These are phyloP conservation scores for Emmelina monodactyla DNA, from an alignment of 2,888 invertebrate genomes.

Conservation along the genomic window DNA sequence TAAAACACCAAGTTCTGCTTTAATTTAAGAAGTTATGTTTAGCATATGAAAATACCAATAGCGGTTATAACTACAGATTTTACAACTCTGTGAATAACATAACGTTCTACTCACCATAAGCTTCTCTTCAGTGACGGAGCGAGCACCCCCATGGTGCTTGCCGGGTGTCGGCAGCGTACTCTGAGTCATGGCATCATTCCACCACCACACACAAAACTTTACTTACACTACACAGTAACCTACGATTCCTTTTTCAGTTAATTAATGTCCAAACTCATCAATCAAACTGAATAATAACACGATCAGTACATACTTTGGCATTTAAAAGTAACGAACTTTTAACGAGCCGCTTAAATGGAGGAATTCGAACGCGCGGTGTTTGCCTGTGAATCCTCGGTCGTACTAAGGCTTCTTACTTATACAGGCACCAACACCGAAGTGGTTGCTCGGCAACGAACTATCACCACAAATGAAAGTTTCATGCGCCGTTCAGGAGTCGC, in stretches of 20 bases:
- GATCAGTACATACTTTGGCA: no score
- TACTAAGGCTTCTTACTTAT: not conserved
- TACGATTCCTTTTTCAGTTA: not conserved
- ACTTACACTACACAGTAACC: conserved; percentile 13
- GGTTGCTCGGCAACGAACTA: conserved; percentile 39
- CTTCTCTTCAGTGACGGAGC: conserved; percentile 53
- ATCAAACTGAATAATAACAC: no score
- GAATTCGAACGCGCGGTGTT: not conserved
- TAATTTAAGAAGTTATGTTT: no score
- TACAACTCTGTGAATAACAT: no score
- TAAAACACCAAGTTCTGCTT: no score
- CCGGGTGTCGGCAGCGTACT: conserved; percentile 36
- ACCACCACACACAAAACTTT: conserved; percentile 4
- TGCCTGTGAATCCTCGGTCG: no score
- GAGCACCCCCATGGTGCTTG: conserved; percentile 36
- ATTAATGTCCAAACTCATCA: no score
- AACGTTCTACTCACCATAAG: conserved; percentile 57
- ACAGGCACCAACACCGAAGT: not conserved
- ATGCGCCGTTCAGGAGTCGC: conserved; percentile 23
- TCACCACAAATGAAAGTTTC: conserved; percentile 56
- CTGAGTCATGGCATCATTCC: conserved; percentile 51
- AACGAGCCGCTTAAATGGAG: not conserved
- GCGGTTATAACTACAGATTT: no score
- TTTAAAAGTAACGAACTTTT: no score
- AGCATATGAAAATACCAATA: no score